Percentiles rank a stretch among this genome's conserved stretches.
phyloP scores from a whole-genome alignment of 2,113 vertebrate genomes.

The Austrofundulus limnaeus region DNA sequence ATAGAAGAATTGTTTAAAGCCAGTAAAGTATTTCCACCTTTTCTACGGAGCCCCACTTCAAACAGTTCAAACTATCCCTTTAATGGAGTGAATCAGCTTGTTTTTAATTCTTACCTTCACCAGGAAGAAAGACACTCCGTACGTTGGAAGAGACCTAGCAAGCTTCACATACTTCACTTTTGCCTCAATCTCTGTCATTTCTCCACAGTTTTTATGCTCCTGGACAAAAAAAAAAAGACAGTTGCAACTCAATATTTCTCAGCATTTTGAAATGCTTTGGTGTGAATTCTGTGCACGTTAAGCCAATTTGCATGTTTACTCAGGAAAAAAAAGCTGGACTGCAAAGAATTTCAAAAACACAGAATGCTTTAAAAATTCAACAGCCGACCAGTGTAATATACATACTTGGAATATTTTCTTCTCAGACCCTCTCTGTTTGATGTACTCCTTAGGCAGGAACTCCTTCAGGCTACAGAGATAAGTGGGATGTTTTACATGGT shows the following conservation, averaged over 20 bases:
- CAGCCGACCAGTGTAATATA: slow-evolving; percentile 14
- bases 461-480: slow-evolving; percentile 80
- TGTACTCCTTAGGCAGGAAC: slow-evolving; percentile 84
- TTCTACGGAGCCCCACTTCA: too few species aligned
- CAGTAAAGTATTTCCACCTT: too few species aligned
- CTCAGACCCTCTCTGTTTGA: slow-evolving; percentile 83
- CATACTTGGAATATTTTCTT: slow-evolving; percentile 85
- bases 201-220: slow-evolving; percentile 97
- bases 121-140: slow-evolving; percentile 96
- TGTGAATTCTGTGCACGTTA: slow-evolving; percentile 10
- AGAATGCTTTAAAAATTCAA: slow-evolving; percentile 15
- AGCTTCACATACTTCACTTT: slow-evolving; percentile 98
- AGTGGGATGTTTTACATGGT: slow-evolving; percentile 60
- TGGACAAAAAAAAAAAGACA: slow-evolving; percentile 62
- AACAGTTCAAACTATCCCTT: neutral
- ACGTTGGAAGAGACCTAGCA: slow-evolving; percentile 91
- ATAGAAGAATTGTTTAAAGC: too few species aligned
- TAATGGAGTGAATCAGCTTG: neutral
- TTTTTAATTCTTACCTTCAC: slow-evolving; percentile 86
- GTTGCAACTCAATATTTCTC: neutral
- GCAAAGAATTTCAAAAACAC: slow-evolving; percentile 3
- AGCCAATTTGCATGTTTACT: neutral
- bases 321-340: slow-evolving; percentile 4
- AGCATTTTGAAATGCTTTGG: neutral
- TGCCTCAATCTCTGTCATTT: slow-evolving; percentile 97